Conservation (phyloP, 2,113 vertebrate genomes). For the Gambusia holbrooki region DNA sequence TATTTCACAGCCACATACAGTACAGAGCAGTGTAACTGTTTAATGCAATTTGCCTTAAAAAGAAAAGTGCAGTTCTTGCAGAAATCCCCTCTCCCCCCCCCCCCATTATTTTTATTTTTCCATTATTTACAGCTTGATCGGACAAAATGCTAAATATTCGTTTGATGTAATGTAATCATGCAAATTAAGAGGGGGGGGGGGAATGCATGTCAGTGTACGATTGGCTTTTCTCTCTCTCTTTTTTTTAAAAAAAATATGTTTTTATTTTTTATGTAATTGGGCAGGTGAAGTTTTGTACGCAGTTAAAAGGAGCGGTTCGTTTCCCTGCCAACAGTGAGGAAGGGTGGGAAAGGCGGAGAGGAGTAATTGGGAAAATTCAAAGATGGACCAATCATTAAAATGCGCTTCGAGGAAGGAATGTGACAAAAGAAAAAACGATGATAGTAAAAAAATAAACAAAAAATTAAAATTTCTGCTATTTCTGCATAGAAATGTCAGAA, state of each 20-base stretch:
- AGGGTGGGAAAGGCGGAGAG: constrained; percentile 23
- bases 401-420: constrained; percentile 63
- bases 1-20: constrained; percentile 61
- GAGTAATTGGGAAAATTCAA: constrained; percentile 71
- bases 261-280: constrained; percentile 8
- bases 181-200: constrained; percentile 12
- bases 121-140: constrained; percentile 73
- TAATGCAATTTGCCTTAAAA: constrained; percentile 30
- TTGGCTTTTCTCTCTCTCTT: constrained; percentile 35
- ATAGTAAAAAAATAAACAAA: constrained; percentile 24
- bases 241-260: too few relatives aligned
- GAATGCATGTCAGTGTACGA: constrained; percentile 51
- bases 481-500: constrained; percentile 32
- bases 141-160: constrained; percentile 74
- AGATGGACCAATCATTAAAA: constrained; percentile 65
- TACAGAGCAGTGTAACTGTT: constrained; percentile 57
- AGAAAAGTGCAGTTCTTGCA: constrained; percentile 54
- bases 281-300: constrained; percentile 57
- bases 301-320: constrained; percentile 74
- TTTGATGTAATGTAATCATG: constrained; percentile 77
- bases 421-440: constrained; percentile 46
- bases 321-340: constrained; percentile 53
- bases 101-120: constrained; percentile 50
- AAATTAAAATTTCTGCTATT: too few relatives aligned
- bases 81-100: constrained; percentile 24